Percentiles rank a stretch among this genome's conserved stretches.
Conservation (phyloP, 2,113 vertebrate species). For the Neolamprologus longior region DNA sequence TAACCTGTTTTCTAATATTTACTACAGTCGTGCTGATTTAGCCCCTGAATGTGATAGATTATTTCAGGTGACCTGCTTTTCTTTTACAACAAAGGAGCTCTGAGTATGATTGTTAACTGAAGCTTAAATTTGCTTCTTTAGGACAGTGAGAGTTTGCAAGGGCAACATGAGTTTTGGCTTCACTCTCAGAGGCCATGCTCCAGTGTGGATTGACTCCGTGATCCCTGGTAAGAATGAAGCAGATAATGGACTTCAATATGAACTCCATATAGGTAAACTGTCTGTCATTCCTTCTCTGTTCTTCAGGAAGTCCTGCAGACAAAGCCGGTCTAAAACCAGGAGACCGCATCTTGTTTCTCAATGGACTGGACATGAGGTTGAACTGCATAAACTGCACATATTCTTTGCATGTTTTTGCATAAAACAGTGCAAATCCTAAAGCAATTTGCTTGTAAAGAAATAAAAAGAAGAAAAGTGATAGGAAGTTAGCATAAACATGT, state of each 20-base stretch:
- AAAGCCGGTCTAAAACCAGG: slow-evolving; percentile 89
- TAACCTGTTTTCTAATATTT: background rate
- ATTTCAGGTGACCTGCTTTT: background rate
- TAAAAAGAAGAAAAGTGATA: background rate
- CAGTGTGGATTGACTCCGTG: slow-evolving; percentile 96
- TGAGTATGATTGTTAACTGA: background rate
- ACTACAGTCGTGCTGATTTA: background rate
- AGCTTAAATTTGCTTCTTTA: slow-evolving; percentile 35
- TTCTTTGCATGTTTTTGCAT: background rate
- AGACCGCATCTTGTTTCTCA: slow-evolving; percentile 93
- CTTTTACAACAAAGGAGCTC: background rate
- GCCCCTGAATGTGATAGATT: background rate
- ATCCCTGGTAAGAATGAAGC: slow-evolving; percentile 79
- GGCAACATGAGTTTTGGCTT: slow-evolving; percentile 96
- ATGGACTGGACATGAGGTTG: slow-evolving; percentile 96
- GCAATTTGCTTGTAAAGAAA: background rate
- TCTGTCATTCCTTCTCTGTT: background rate
- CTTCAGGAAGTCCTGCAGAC: slow-evolving; percentile 89
- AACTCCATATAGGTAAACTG: background rate
- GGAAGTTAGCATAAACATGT: background rate
- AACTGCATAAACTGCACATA: background rate
- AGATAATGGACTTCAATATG: background rate
- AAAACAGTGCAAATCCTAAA: background rate
- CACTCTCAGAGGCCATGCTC: slow-evolving; percentile 89
- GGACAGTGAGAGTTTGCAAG: slow-evolving; percentile 93